A percentile compares a stretch with the other conserved stretches of the same genome.
Evolutionary conservation across 1,140 invertebrate species (phyloP).

Genomic region (Philotrypesis tridentata): DNA sequence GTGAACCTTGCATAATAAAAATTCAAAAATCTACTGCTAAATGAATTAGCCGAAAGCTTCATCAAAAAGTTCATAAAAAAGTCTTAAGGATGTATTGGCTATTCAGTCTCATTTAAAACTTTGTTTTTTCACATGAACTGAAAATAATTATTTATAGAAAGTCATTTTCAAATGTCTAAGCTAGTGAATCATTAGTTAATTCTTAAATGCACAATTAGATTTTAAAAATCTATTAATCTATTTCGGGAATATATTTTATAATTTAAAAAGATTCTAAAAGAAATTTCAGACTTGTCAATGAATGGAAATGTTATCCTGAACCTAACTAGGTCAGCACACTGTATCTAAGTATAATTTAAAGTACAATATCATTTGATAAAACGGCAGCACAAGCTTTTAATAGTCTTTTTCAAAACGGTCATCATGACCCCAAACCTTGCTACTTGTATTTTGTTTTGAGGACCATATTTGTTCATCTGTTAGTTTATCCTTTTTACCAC

Average conservation of each 20-base stretch:
- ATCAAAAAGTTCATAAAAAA: neutral
- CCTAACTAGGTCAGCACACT: neutral
- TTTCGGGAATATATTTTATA: too few species aligned
- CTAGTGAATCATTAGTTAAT: too few species aligned
- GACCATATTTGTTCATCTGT: constrained; percentile 51
- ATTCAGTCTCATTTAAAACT: too few species aligned
- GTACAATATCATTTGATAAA: neutral
- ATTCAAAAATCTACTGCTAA: too few species aligned
- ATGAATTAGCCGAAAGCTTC: too few species aligned
- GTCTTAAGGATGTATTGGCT: too few species aligned
- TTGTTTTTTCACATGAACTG: too few species aligned
- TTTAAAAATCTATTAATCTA: too few species aligned
- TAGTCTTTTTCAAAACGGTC: constrained; percentile 56
- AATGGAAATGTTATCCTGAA: neutral
- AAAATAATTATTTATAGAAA: too few species aligned
- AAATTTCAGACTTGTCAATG: neutral
- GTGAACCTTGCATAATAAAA: too few species aligned
- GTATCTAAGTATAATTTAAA: neutral
- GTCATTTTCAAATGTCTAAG: too few species aligned
- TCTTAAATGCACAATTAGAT: too few species aligned
- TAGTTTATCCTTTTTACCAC: constrained; percentile 50
- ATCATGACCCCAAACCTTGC: constrained; percentile 53
- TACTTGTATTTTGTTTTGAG: constrained; percentile 47
- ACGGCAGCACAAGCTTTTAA: neutral
- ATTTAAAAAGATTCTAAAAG: neutral